Base-by-base conservation (phyloP, 2,888 invertebrate genomes). In the Coenonympha arcania region DNA sequence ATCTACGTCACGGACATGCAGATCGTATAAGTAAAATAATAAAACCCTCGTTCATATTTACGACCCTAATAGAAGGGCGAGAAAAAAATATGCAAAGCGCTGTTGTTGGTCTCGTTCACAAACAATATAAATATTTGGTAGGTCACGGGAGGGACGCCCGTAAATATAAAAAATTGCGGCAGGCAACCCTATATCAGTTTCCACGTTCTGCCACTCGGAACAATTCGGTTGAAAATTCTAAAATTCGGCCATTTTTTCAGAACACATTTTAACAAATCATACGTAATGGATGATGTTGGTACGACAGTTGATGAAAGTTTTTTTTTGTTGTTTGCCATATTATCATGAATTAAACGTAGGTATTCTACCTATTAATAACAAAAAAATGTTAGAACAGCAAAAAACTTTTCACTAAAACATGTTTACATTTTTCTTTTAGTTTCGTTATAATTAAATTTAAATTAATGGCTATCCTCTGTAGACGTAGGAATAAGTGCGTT, bases 61-160 rank as follows among this genome's bases (percentile, higher is more conserved):
- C 58, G 62, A 55, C 58, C 54, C 59, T 71, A 73, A 75, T 72
- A 71, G 71, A 69, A 73, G 50, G 50, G 51, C 41, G 31, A 52
- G 52, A 54, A 48, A 55, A 56, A 60, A 54, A 33, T 53, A 56
- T 55, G 48, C 48, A 71, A 76, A 76, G 71, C 70, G 67, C 48
- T 20, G 65, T 66, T 16, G 65, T 66, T 16, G 65, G 66, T 67
- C 62, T 69, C 67, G 63, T 66, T 65, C 64, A 56, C 71, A 71
- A 68, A 79, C 78, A 80, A 79, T 76, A 77, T 76, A 79, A 79
- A 80, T 79, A 79, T 79, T 80, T 79, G 67, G 65, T 65, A 62
- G 60, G 61, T 30, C 30, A 15, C 13, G 61, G 65, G 60, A 62
- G 62, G 65, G 65, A 62, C 66, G 67, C 65, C 65, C 76, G 78